Base-by-base conservation (phyloP, 1,140 invertebrate genomes). In the Holotrichia oblita region DNA sequence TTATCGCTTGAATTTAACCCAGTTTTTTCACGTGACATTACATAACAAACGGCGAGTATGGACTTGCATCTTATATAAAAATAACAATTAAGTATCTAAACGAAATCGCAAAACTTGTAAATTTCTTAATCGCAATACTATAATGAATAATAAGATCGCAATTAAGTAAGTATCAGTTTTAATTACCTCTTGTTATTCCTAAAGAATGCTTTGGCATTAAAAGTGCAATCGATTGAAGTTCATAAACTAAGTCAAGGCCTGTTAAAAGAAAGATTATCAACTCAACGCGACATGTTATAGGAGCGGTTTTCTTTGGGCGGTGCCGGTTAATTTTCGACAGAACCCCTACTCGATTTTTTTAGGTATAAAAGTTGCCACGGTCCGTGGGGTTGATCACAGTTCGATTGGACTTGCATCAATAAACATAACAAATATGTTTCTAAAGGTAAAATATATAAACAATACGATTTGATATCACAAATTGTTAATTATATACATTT, bases 371-470 rank as follows among this genome's bases (percentile, higher is more conserved):
- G 61, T 69, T 24, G 61, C 10, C 6, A 10, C 8, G 14, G 10
- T 69, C 22, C 7, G 20, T 27, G 22, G 20, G 61, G 61, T 69
- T 69, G 27, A 69, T 69, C 61, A 69, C 3, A 69, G 9, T 27
- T 69, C 22, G 61, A 69, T 34, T 10, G 10, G 61, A 34, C 20
- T 69, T 69, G 22, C 61, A 69, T 27, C 22, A 12, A 69, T 12
- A 69, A 69, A 69, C 22, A 69, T 27, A 7, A 69, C 0, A 69
- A 78, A 17, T 22, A 78, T 78, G 77, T 61, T 72, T 55, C 34
- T 78, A 55, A 73, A 78, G 77, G 77, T 78, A 59, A 55, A 44
- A 8, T 24, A 27, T 27, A 6, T n/a, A n/a, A 55, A 55, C 6
- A n/a, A 4, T 27, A 10, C 22, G 24, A 9, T 27, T 10, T 27